These are phyloP conservation scores for Pterocles gutturalis DNA, from an alignment of 2,113 vertebrate species.

Conservation along the genomic window DNA sequence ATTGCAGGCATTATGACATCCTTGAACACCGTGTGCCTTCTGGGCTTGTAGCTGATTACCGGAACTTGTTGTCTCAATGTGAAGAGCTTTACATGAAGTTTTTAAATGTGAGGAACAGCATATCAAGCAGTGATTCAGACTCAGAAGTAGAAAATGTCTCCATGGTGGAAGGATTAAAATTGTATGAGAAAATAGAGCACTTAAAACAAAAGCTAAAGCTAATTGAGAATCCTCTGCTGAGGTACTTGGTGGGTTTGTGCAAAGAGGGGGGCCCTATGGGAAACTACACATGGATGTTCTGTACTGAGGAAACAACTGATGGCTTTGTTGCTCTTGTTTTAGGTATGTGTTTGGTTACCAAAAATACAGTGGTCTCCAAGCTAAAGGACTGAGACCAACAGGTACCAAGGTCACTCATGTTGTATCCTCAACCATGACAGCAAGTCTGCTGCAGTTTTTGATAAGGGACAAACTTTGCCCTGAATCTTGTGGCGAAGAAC, in stretches of 20 bases:
- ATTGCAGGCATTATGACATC: slow-evolving; percentile 91
- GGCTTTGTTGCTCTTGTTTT: neutral
- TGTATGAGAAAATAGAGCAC: slow-evolving; percentile 89
- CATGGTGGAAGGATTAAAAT: slow-evolving; percentile 92
- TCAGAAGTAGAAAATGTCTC: slow-evolving; percentile 87
- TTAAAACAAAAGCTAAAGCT: slow-evolving; percentile 91
- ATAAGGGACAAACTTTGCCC: slow-evolving; percentile 84
- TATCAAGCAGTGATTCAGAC: slow-evolving; percentile 83
- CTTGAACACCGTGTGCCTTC: slow-evolving; percentile 91
- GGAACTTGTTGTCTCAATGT: slow-evolving; percentile 81
- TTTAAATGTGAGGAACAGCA: slow-evolving; percentile 81
- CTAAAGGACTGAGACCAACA: slow-evolving; percentile 80
- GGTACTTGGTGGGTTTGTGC: slow-evolving; percentile 67
- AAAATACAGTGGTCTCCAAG: slow-evolving; percentile 83
- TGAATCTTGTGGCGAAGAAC: slow-evolving; percentile 77
- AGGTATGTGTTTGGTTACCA: slow-evolving; percentile 93
- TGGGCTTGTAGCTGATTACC: slow-evolving; percentile 89
- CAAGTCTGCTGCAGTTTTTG: slow-evolving; percentile 81
- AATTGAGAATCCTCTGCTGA: slow-evolving; percentile 93
- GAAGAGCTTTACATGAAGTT: slow-evolving; percentile 86
- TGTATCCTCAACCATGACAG: slow-evolving; percentile 80
- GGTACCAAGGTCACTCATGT: slow-evolving; percentile 86
- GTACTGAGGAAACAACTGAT: neutral
- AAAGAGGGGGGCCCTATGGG: neutral
- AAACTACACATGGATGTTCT: neutral